Conservation (phyloP, 2,888 invertebrate species). For the Xylota segnis region DNA sequence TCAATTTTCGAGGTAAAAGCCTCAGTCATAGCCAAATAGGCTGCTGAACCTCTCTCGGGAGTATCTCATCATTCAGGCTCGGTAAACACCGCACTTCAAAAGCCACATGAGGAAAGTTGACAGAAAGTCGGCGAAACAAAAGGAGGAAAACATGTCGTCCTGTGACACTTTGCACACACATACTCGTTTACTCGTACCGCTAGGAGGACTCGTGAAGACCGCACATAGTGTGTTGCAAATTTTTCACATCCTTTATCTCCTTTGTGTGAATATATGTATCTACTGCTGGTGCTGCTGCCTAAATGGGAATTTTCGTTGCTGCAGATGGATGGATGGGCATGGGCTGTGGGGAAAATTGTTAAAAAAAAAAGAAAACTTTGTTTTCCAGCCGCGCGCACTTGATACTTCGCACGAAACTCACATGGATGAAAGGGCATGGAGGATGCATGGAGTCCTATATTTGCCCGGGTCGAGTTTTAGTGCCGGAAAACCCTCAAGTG, state of each 20-base stretch:
- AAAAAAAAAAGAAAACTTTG: slow-evolving; percentile 63
- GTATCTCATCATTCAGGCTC: slow-evolving; percentile 40
- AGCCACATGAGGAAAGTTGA: slow-evolving; percentile 43
- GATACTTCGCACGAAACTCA: slow-evolving; percentile 28
- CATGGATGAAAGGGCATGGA: slow-evolving; percentile 29
- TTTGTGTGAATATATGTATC: slow-evolving; percentile 33
- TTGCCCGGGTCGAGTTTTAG: slow-evolving; percentile 14
- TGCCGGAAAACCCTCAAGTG: slow-evolving; percentile 58
- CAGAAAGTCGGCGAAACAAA: slow-evolving; percentile 36
- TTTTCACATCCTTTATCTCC: slow-evolving; percentile 20
- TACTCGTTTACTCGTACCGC: background rate
- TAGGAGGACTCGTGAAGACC: background rate
- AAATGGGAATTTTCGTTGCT: slow-evolving; percentile 52
- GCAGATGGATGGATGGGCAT: slow-evolving; percentile 28
- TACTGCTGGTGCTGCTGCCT: slow-evolving; percentile 24
- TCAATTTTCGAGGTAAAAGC: background rate
- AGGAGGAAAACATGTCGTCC: background rate
- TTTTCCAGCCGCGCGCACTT: slow-evolving; percentile 51
- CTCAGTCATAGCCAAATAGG: slow-evolving; percentile 11
- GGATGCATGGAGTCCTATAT: slow-evolving; percentile 35
- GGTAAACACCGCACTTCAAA: slow-evolving; percentile 54
- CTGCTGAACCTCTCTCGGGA: slow-evolving; percentile 53
- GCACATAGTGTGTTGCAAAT: background rate
- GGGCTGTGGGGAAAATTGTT: slow-evolving; percentile 36
- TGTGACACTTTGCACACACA: background rate